A percentile compares a stretch with the other conserved stretches of the same genome.
phyloP scores from a whole-genome alignment of 2,888 invertebrate species.

The Eurytoma adleriae region DNA sequence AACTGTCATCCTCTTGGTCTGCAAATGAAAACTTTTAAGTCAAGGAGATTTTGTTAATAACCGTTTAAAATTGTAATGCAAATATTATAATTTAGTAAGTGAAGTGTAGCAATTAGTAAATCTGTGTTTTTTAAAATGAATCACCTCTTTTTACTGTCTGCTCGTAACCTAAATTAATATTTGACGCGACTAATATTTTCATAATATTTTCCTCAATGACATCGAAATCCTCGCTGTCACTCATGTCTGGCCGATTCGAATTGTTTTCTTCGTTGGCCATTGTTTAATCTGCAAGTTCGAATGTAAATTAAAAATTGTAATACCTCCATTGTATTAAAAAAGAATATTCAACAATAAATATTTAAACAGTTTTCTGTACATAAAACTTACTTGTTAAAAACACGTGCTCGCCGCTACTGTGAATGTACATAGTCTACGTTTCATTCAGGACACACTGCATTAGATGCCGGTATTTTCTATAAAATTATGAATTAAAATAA shows the following conservation, averaged over 20 bases:
- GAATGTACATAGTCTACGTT: not conserved
- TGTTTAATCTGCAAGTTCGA: not conserved
- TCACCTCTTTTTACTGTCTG: conserved; percentile 86
- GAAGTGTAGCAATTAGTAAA: conserved; percentile 11
- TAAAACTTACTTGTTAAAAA: not conserved
- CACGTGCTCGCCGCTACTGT: not conserved
- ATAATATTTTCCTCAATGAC: conserved; percentile 78
- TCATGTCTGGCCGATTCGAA: conserved; percentile 2
- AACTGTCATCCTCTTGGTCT: conserved; percentile 86
- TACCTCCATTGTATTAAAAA: not conserved
- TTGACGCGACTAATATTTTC: conserved; percentile 93
- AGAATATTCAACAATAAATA: not conserved
- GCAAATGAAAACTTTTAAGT: not conserved
- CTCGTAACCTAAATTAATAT: conserved; percentile 94
- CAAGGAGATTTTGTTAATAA: not conserved
- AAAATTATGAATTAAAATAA: not conserved
- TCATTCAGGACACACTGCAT: not conserved
- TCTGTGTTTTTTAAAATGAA: not conserved
- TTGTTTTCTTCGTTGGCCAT: not conserved
- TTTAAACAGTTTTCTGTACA: too few species aligned
- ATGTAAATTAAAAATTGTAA: not conserved
- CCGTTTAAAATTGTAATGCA: not conserved
- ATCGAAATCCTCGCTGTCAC: conserved; percentile 6
- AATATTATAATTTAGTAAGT: not conserved
- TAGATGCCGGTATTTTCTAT: not conserved